Evolutionary conservation across 2,113 vertebrate genomes (phyloP).

Genomic region (Dromaius novaehollandiae): DNA sequence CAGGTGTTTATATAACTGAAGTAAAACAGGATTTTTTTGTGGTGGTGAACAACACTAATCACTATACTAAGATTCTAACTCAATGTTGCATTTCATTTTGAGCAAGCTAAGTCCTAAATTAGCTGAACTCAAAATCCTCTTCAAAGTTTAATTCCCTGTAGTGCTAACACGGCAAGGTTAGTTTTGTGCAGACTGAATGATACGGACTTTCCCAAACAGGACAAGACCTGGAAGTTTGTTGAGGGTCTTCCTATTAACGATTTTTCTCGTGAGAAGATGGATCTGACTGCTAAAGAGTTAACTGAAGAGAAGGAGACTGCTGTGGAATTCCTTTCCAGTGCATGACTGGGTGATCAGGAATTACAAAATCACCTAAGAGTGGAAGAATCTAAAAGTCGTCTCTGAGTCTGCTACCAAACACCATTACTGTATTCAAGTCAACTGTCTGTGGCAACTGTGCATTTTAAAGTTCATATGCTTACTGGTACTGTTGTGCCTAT

Average conservation of each 20-base stretch:
- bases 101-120: neutral
- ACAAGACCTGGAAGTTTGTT: slow-evolving; percentile 92
- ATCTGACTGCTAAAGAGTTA: slow-evolving; percentile 89
- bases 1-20: neutral
- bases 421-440: slow-evolving; percentile 44
- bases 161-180: neutral
- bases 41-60: neutral
- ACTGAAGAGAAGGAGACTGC: slow-evolving; percentile 92
- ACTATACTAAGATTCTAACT: neutral
- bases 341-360: slow-evolving; percentile 79
- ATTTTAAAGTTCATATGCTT: slow-evolving; percentile 66
- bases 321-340: slow-evolving; percentile 85
- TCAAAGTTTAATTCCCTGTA: neutral
- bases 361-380: slow-evolving; percentile 56
- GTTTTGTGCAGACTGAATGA: neutral
- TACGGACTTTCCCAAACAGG: slow-evolving; percentile 70
- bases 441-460: slow-evolving; percentile 58
- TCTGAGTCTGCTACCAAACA: slow-evolving; percentile 77
- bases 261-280: slow-evolving; percentile 93
- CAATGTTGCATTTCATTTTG: neutral
- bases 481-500: slow-evolving; percentile 65
- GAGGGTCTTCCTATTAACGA: slow-evolving; percentile 89
- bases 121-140: neutral
- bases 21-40: neutral
- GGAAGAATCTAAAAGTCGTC: slow-evolving; percentile 83